phyloP scores from a whole-genome alignment of 2,888 invertebrate genomes.

The Microplitis deprimator region DNA sequence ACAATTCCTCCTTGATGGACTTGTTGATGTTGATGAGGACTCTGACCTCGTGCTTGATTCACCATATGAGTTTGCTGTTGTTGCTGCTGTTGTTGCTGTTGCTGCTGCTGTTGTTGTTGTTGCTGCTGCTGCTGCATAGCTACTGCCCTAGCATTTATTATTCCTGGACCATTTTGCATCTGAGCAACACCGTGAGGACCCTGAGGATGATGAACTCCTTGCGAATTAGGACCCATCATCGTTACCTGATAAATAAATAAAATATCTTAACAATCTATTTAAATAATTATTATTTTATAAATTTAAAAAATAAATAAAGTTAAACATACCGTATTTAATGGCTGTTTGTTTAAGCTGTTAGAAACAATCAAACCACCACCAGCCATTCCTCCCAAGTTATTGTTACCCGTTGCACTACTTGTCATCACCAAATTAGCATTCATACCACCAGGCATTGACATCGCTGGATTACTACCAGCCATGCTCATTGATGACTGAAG shows the following conservation, averaged over 20 bases:
- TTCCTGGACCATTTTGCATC: slow-evolving; percentile 84
- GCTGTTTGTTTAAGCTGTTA: slow-evolving; percentile 84
- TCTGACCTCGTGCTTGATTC: slow-evolving; percentile 67
- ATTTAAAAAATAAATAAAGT: neutral
- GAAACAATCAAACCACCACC: slow-evolving; percentile 82
- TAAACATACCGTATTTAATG: slow-evolving; percentile 70
- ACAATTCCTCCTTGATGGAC: slow-evolving; percentile 70
- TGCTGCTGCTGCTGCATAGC: slow-evolving; percentile 67
- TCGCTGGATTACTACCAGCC: slow-evolving; percentile 68
- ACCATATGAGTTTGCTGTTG: slow-evolving; percentile 68
- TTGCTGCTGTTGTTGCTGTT: slow-evolving; percentile 67
- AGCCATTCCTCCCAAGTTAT: slow-evolving; percentile 76
- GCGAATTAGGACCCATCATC: slow-evolving; percentile 75
- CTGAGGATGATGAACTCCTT: slow-evolving; percentile 67
- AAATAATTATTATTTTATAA: neutral
- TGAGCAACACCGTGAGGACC: slow-evolving; percentile 65
- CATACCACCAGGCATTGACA: slow-evolving; percentile 69
- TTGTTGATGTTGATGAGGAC: slow-evolving; percentile 71
- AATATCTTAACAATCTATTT: neutral
- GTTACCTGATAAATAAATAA: slow-evolving; percentile 65
- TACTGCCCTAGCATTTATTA: slow-evolving; percentile 75
- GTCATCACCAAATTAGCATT: slow-evolving; percentile 84
- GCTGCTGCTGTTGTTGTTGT: slow-evolving; percentile 70
- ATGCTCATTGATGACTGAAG: slow-evolving; percentile 78
- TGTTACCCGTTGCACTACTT: slow-evolving; percentile 78